Percentiles rank a stretch among this genome's conserved stretches.
Conservation (phyloP, 2,113 vertebrate species). For the Nestor notabilis region DNA sequence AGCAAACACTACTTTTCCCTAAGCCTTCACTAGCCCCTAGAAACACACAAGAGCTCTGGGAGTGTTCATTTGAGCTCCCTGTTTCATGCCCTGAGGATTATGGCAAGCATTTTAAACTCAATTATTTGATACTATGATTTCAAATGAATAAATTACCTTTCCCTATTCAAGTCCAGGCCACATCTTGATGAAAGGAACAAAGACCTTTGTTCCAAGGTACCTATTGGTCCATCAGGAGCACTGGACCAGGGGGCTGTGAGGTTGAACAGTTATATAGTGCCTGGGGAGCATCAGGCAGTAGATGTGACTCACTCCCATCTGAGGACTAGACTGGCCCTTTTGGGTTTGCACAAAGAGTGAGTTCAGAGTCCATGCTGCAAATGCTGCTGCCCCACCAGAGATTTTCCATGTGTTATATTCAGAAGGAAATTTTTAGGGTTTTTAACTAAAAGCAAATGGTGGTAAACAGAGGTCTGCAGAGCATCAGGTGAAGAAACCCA, state of each 20-base stretch:
- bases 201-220: background rate
- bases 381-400: background rate
- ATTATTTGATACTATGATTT: background rate
- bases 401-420: background rate
- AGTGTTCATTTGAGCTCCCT: rapidly evolving
- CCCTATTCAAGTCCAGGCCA: background rate
- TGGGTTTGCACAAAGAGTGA: background rate
- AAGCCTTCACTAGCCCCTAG: background rate
- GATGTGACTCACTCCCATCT: background rate
- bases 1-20: background rate
- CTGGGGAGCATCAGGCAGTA: background rate
- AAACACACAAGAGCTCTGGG: background rate
- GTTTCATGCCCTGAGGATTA: background rate
- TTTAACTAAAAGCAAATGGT: background rate
- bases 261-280: background rate
- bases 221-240: rapidly evolving
- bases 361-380: background rate
- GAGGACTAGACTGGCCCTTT: background rate
- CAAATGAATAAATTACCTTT: conserved; percentile 25
- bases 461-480: background rate
- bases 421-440: background rate
- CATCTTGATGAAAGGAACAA: background rate
- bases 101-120: background rate
- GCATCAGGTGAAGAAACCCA: background rate
- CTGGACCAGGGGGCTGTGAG: background rate